A percentile compares a stretch with the other conserved stretches of the same genome.
Evolutionary conservation across 2,797 vertebrate species (phyloP).

Genomic region (Sebastes iracundus): DNA sequence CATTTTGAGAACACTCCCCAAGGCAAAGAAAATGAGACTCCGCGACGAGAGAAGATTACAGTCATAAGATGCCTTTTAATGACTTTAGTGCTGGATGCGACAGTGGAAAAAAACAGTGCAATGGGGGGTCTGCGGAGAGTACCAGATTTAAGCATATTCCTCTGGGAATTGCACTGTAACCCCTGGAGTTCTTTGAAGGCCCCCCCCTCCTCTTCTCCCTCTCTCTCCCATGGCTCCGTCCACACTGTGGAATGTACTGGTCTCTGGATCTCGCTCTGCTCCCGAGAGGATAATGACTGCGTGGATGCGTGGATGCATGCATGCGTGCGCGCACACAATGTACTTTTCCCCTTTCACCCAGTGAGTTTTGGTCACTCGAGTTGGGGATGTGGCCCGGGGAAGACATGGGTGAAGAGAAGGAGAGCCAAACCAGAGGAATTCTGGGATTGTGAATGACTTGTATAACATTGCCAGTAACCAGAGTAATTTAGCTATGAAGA

Average conservation of each 20-base stretch:
- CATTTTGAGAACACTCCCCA: conserved; percentile 36
- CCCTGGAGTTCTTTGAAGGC: conserved; percentile 34
- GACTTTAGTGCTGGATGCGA: conserved; percentile 30
- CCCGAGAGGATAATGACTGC: conserved; percentile 58
- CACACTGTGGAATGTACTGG: conserved; percentile 66
- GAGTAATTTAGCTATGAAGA: conserved; percentile 10
- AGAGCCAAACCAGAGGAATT: conserved; percentile 38
- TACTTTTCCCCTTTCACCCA: conserved; percentile 51
- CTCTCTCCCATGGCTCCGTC: conserved; percentile 38
- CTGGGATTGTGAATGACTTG: neutral
- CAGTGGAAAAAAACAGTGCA: conserved; percentile 1
- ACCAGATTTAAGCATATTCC: conserved; percentile 40
- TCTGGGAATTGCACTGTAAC: conserved; percentile 62
- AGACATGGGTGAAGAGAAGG: neutral
- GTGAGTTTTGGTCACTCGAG: conserved; percentile 22
- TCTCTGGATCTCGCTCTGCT: conserved; percentile 53
- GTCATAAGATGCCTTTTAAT: conserved; percentile 59
- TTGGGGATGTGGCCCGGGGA: conserved; percentile 10
- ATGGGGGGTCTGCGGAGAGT: neutral
- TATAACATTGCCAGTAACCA: conserved; percentile 9
- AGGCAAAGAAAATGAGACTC: conserved; percentile 38
- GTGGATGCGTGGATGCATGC: conserved; percentile 39
- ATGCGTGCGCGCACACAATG: conserved; percentile 59
- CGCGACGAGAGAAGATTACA: conserved; percentile 15
- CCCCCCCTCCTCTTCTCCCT: neutral